These are phyloP conservation scores for Aelia acuminata DNA, from an alignment of 2,888 invertebrate genomes.

Conservation along the genomic window DNA sequence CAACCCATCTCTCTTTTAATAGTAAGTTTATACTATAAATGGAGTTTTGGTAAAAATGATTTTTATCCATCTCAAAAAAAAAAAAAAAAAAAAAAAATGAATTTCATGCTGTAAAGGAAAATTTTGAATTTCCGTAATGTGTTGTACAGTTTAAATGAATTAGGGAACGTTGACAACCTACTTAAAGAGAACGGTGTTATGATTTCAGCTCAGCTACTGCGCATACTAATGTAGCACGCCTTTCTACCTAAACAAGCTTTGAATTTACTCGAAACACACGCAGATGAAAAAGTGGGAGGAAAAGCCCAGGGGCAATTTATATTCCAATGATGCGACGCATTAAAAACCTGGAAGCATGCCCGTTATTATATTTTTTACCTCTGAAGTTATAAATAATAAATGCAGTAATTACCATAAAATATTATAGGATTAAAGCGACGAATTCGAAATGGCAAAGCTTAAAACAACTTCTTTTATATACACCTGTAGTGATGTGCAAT, in stretches of 20 bases:
- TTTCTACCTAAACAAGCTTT: conserved; percentile 12
- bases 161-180: neutral
- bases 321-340: conserved; percentile 9
- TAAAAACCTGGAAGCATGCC: conserved; percentile 8
- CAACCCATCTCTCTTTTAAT: too few species aligned
- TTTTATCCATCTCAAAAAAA: too few species aligned
- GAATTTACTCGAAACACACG: conserved; percentile 17
- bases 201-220: conserved; percentile 6
- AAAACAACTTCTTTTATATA: neutral
- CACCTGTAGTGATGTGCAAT: too few species aligned
- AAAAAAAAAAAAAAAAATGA: too few species aligned
- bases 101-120: neutral
- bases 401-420: conserved; percentile 8
- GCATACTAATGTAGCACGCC: neutral
- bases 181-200: conserved; percentile 16
- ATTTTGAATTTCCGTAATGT: neutral
- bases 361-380: conserved; percentile 39
- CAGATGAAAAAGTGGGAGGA: conserved; percentile 20
- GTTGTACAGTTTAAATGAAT: neutral
- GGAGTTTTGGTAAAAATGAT: too few species aligned
- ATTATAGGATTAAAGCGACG: neutral
- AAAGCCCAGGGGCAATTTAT: neutral
- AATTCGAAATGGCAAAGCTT: neutral
- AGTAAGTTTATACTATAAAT: too few species aligned
- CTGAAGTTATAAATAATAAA: neutral